Base-by-base conservation (phyloP, 2,113 vertebrate genomes). In the Larimichthys crocea region DNA sequence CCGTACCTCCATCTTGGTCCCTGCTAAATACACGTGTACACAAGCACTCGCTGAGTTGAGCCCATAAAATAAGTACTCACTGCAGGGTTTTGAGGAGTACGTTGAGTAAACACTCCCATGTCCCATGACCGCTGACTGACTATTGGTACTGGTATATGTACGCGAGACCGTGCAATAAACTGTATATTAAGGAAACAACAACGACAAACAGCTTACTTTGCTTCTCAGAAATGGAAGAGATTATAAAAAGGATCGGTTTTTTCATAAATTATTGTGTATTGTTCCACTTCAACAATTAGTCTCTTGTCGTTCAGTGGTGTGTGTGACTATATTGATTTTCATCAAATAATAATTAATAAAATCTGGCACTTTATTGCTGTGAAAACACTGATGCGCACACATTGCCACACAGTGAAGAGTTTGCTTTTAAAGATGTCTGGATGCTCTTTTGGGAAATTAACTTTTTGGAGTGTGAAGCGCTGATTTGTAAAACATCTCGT, bases 401-500 rank as follows among this genome's bases (percentile, higher is more conserved):
- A 0, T 40, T 73, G 26, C 73, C 62, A 76, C 20, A 67, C 4
- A 31, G 35, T 48, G 22, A 31, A 40, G 1, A 55, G 56, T 55
- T 48, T 48, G 40, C 5, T 64, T 66, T 60, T 42, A 15, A 11
- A 57, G 31, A 8, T 10, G 7, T 11, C 14, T 40, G 24, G 64
- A 68, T 59, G 49, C 4, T 59, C 55, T 63, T 53, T 71, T 26
- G 67, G 82, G 83, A 89, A 88, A 87, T 89, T 24, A 76, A 59
- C 49, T 88, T 91, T 61, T 83, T 73, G 35, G 72, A 29, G 68
- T 80, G 85, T 40, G 56, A 87, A 60, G 66, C 22, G 35, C 50
- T 24, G 15, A 72, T 76, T 84, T 17, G 22, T 92, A 83, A 89
- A 91, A 86, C 31, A 66, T 67, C 71, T 62, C 0, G n/a, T 83